Percentiles rank a stretch among this genome's conserved stretches.
Evolutionary conservation across 2,888 invertebrate genomes (phyloP).

Genomic region (Caenorhabditis imperialis): DNA sequence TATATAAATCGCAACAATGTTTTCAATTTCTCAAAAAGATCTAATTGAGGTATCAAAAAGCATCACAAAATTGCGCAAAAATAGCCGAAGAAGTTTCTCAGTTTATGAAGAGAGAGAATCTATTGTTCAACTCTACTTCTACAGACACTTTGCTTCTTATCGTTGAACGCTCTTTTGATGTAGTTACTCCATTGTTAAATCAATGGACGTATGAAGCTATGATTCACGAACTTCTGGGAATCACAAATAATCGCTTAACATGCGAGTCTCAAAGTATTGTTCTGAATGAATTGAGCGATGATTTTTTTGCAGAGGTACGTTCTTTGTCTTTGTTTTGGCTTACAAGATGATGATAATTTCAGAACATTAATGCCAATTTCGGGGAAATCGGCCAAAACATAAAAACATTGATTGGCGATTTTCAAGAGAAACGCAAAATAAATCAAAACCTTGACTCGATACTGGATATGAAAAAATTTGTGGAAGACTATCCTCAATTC

Average conservation of each 20-base stretch:
- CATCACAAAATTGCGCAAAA: conserved; percentile 67
- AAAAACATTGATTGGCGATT: conserved; percentile 96
- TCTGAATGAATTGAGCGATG: conserved; percentile 93
- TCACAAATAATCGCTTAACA: conserved; percentile 93
- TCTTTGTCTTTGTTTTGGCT: not conserved
- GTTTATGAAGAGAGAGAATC: conserved; percentile 71
- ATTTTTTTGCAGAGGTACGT: conserved; percentile 90
- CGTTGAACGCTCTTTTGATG: conserved; percentile 93
- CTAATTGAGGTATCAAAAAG: conserved; percentile 64
- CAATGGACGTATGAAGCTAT: conserved; percentile 99
- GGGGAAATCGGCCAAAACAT: conserved; percentile 98
- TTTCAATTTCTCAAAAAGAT: conserved; percentile 1
- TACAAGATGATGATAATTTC: conserved; percentile 54
- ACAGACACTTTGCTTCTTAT: conserved; percentile 85
- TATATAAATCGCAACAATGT: not conserved
- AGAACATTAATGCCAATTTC: conserved; percentile 95
- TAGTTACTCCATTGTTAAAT: conserved; percentile 93
- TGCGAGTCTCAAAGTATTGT: conserved; percentile 91
- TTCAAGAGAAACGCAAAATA: conserved; percentile 91
- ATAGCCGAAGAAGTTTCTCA: conserved; percentile 70
- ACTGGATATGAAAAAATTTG: conserved; percentile 92
- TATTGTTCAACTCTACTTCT: conserved; percentile 67
- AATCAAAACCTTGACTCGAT: conserved; percentile 93
- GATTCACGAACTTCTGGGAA: conserved; percentile 94
- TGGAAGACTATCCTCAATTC: conserved; percentile 97